Evolutionary conservation across 2,888 invertebrate species (phyloP).

Genomic region (Limnephilus auricula): DNA sequence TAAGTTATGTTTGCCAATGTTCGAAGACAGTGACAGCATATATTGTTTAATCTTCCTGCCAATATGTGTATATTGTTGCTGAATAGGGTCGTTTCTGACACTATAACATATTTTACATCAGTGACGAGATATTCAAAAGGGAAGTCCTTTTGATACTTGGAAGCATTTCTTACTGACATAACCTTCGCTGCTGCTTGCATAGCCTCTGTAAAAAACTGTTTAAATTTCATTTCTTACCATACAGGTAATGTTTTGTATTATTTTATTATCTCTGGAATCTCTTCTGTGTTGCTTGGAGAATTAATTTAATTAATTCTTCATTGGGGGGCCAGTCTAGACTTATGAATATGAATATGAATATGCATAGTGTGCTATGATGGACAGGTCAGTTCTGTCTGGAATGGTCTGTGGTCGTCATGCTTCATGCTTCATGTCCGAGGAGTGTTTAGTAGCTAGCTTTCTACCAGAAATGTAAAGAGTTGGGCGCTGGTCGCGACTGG

Average conservation of each 20-base stretch:
- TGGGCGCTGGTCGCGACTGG: conserved; percentile 28
- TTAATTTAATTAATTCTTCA: not conserved
- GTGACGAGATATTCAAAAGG: no score
- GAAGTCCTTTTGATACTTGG: no score
- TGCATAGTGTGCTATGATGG: not conserved
- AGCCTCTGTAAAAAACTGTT: not conserved
- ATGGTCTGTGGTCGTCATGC: not conserved
- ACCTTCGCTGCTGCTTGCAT: no score
- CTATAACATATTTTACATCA: no score
- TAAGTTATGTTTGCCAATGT: not conserved
- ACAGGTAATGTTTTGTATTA: not conserved
- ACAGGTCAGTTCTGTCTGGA: not conserved
- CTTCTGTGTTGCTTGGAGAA: not conserved
- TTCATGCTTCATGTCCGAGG: not conserved
- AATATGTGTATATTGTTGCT: not conserved
- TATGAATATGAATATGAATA: not conserved
- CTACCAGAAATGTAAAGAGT: conserved; percentile 3
- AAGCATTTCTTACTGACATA: no score
- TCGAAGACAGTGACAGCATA: not conserved
- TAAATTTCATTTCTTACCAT: no score
- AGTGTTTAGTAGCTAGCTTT: not conserved
- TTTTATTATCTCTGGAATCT: not conserved
- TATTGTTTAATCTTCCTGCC: no score
- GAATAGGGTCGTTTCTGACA: no score
- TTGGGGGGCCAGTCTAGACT: not conserved